A percentile compares a stretch with the other conserved stretches of the same genome.
phyloP scores from a whole-genome alignment of 2,888 invertebrate species.

The Ypsolopha scabrella region DNA sequence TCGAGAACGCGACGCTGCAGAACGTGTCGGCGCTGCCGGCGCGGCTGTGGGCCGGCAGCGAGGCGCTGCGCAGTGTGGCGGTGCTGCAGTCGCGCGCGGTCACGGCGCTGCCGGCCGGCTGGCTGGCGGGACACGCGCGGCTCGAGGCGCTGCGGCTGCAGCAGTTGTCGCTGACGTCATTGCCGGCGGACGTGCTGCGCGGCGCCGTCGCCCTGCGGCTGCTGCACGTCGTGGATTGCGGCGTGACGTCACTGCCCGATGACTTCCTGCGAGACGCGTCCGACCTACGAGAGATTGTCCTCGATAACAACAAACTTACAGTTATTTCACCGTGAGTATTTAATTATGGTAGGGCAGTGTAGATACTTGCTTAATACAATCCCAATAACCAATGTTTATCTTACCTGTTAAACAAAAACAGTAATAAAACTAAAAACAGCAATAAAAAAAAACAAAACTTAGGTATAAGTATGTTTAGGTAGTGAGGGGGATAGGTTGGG shows the following conservation, averaged over 20 bases:
- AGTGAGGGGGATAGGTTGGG: too few relatives aligned
- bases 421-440: too few relatives aligned
- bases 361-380: too few relatives aligned
- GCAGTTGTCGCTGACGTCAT: slow-evolving; percentile 6
- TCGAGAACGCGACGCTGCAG: slow-evolving; percentile 1
- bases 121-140: slow-evolving; percentile 7
- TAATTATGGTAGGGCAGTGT: too few relatives aligned
- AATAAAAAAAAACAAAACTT: too few relatives aligned
- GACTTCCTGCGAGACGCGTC: slow-evolving; percentile 9
- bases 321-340: background rate
- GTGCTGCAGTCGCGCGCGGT: slow-evolving; percentile 10
- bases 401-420: too few relatives aligned
- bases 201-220: slow-evolving; percentile 8
- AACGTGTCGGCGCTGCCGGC: slow-evolving; percentile 8
- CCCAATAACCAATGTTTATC: too few relatives aligned
- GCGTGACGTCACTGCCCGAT: background rate
- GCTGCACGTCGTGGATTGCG: background rate
- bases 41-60: slow-evolving; percentile 7
- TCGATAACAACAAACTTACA: background rate
- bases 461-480: too few relatives aligned
- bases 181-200: slow-evolving; percentile 8
- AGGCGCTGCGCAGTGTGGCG: slow-evolving; percentile 15
- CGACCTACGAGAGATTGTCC: slow-evolving; percentile 7
- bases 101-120: slow-evolving; percentile 8
- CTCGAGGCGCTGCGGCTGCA: slow-evolving; percentile 8